These are phyloP conservation scores for Loris lydekkerianus DNA, from an alignment of 2,797 vertebrate species.

Conservation along the genomic window DNA sequence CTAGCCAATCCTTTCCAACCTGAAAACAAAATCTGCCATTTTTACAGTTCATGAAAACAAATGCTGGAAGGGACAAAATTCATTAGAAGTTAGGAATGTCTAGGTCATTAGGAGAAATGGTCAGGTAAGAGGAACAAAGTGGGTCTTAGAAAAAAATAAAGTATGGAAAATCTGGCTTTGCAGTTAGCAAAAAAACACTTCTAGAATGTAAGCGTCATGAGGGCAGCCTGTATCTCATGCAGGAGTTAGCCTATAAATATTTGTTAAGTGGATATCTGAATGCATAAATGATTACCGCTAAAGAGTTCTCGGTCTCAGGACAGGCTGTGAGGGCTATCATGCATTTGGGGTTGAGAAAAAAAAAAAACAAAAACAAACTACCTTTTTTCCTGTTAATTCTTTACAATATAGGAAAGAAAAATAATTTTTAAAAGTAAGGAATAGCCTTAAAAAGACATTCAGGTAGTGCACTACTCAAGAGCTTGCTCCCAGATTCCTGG, in stretches of 20 bases:
- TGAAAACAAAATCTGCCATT: slow-evolving; percentile 19
- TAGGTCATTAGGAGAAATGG: not conserved
- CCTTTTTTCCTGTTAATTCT: not conserved
- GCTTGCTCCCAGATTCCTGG: not conserved
- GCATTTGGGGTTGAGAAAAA: not conserved
- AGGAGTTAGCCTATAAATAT: not conserved
- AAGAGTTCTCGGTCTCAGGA: not conserved
- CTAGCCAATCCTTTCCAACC: slow-evolving; percentile 60
- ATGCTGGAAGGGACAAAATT: not conserved
- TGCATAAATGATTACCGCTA: not conserved
- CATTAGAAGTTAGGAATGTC: not conserved
- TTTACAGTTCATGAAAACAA: slow-evolving; percentile 59
- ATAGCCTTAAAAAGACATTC: not conserved
- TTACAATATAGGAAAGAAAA: not conserved
- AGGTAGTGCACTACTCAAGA: not conserved
- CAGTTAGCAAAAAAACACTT: not conserved
- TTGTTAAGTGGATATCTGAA: not conserved
- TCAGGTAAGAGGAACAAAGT: not conserved
- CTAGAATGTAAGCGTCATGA: not conserved
- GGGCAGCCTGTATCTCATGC: not conserved
- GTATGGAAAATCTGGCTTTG: not conserved
- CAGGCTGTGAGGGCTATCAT: not conserved
- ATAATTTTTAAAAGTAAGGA: slow-evolving; percentile 30
- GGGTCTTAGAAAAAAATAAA: not conserved
- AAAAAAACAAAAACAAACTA: not conserved